Evolutionary conservation across 2,113 vertebrate species (phyloP).

Genomic region (Cryptomyrus ogoouensis): DNA sequence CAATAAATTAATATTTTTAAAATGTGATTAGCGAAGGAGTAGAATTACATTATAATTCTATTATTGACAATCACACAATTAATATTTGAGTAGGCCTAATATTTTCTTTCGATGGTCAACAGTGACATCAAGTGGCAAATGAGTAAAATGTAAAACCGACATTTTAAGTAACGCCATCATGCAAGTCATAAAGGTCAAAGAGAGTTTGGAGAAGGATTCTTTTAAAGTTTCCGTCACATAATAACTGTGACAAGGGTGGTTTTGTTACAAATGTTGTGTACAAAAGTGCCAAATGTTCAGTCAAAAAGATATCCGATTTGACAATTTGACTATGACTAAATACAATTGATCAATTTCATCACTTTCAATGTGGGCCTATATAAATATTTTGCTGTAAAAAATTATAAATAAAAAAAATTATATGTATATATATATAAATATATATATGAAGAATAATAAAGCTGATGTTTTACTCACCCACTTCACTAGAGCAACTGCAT

Average conservation of each 20-base stretch:
- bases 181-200: not conserved
- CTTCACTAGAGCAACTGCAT: not conserved
- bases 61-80: not conserved
- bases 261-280: not conserved
- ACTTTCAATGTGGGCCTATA: not conserved
- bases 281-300: not conserved
- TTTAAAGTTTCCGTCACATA: not conserved
- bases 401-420: too few species aligned
- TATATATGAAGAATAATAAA: not conserved
- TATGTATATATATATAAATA: too few species aligned
- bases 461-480: not conserved
- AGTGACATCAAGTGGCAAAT: not conserved
- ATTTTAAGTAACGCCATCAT: not conserved
- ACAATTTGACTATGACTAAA: not conserved
- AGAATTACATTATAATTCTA: not conserved
- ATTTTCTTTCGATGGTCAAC: not conserved
- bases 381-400: not conserved
- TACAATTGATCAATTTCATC: not conserved
- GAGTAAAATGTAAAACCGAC: not conserved
- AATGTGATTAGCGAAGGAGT: not conserved
- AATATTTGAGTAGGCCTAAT: not conserved
- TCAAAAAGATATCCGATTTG: not conserved
- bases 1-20: not conserved
- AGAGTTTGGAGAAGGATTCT: not conserved
- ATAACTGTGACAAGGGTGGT: not conserved